A percentile compares a stretch with the other conserved stretches of the same genome.
These are phyloP conservation scores for Silurus asotus DNA, from an alignment of 2,113 vertebrate genomes.

Conservation along the genomic window DNA sequence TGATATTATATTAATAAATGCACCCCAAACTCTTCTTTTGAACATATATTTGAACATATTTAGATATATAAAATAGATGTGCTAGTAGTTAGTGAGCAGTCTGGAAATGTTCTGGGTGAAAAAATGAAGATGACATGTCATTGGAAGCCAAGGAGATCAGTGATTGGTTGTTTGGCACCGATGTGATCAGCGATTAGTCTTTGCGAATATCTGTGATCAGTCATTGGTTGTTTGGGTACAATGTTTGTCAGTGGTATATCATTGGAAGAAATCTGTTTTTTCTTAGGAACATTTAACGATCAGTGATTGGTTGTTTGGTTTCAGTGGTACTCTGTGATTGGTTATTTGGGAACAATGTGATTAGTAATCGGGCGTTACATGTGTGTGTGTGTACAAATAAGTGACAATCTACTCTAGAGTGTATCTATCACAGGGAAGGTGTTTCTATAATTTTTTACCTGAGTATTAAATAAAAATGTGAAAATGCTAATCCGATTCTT, in stretches of 20 bases:
- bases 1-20: background rate
- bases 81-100: background rate
- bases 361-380: too few species aligned
- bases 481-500: slow-evolving; percentile 3
- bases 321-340: background rate
- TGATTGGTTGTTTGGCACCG: background rate
- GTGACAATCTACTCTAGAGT: background rate
- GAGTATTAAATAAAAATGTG: background rate
- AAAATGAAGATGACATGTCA: background rate
- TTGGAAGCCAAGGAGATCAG: background rate
- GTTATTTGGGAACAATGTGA: too few species aligned
- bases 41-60: background rate
- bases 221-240: background rate
- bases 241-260: background rate
- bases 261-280: background rate
- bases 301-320: background rate
- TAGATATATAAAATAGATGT: too few species aligned
- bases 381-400: background rate
- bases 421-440: background rate
- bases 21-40: background rate
- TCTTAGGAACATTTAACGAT: background rate
- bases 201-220: background rate
- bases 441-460: background rate
- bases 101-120: background rate
- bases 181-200: background rate